Base-by-base conservation (phyloP, 2,797 vertebrate species). In the Argentina silus region DNA sequence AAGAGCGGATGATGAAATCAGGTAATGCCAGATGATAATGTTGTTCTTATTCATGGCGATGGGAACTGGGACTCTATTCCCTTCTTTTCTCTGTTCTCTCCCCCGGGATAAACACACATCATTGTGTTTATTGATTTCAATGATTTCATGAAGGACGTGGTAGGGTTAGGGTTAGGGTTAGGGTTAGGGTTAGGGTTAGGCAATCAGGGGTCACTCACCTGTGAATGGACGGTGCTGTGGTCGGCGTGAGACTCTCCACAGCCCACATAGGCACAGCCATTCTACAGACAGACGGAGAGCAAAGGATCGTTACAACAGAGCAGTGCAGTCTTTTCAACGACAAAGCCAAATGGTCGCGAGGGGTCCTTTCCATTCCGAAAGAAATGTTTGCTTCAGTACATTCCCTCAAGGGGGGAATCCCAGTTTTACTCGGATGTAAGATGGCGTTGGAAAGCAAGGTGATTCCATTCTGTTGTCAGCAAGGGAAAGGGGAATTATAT, bases 171-270 rank as follows among this genome's bases (percentile, higher is more conserved):
- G 47, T n/a, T n/a, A n/a, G n/a, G n/a, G n/a, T n/a, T n/a, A n/a
- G n/a, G n/a, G n/a, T n/a, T n/a, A n/a, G n/a, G n/a, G n/a, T n/a
- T n/a, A n/a, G n/a, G n/a, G n/a, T n/a, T n/a, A n/a, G n/a, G n/a
- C n/a, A n/a, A 44, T 57, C 12, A 55, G 60, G 61, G 48, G 27
- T 59, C 17, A 83, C 90, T 84, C 75, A 99, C 98, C 98, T 99
- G 96, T 51, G 98, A 99, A 91, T 99, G 98, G 77, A 95, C 94
- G 0, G 98, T 99, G 87, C 98, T 99, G 87, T 99, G 98, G 92
- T 99, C 98, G 6, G 94, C 89, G 48, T 99, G 96, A 65, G 97
- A 98, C 83, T 99, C 98, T 73, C 98, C 98, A 76, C 98, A 99
- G 77, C 98, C 98, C 78, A 99, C 96, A 17, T 99, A 99, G 0